Evolutionary conservation across 2,888 invertebrate species (phyloP).

Genomic region (Drosophila anomelani): DNA sequence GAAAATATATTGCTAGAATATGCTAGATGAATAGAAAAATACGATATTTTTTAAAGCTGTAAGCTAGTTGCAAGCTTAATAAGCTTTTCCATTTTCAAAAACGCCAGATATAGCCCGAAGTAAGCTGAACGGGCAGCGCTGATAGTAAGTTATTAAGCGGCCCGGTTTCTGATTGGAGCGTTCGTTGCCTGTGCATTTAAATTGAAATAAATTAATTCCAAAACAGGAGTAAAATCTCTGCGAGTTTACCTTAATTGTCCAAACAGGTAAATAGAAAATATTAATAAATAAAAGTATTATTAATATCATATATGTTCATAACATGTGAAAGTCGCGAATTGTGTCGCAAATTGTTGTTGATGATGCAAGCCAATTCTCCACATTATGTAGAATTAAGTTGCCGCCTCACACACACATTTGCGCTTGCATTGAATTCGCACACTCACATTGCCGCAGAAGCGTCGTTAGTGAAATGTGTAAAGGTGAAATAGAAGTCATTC

Average conservation of each 20-base stretch:
- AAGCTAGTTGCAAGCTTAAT: no score
- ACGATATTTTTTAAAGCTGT: no score
- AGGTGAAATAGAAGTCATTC: conserved; percentile 77
- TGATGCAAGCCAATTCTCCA: conserved; percentile 65
- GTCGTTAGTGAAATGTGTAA: conserved; percentile 62
- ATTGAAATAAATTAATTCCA: conserved; percentile 55
- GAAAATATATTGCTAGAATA: no score
- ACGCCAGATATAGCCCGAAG: no score
- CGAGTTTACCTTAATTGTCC: conserved; percentile 31
- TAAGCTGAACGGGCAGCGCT: no score
- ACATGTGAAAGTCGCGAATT: not conserved
- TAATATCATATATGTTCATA: not conserved
- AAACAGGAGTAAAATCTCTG: conserved; percentile 63
- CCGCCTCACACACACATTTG: conserved; percentile 18
- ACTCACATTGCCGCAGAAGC: conserved; percentile 18
- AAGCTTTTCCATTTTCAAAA: no score
- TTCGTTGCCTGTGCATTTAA: conserved; percentile 72
- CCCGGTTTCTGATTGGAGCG: conserved; percentile 33
- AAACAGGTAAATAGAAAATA: conserved; percentile 44
- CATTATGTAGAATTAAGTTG: conserved; percentile 36
- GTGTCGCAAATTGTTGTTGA: conserved; percentile 31
- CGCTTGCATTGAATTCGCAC: conserved; percentile 27
- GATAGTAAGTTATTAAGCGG: not conserved
- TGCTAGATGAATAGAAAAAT: no score
- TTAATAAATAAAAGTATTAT: not conserved